Base-by-base conservation (phyloP, 1,140 invertebrate species). In the Belonocnema kinseyi region DNA sequence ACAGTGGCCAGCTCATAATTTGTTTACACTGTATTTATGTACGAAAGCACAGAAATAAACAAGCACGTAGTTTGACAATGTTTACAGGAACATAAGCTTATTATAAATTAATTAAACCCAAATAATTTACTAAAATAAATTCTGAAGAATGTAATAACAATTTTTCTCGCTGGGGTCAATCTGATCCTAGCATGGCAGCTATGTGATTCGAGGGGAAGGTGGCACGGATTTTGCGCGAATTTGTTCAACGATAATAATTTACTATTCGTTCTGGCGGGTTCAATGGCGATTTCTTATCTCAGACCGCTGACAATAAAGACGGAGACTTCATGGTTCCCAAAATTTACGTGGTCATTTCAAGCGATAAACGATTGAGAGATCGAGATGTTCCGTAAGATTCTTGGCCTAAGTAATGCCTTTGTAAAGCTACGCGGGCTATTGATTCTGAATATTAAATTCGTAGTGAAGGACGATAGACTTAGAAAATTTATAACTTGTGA, bases 251-350 rank as follows among this genome's bases (percentile, higher is more conserved):
- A 14, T 66, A 54, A 19, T 66, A 46, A 46, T 46, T 8, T 11
- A 46, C 1, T 46, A 46, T 46, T 46, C 40, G 7, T 46, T 6
- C 10, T 5, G 26, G 2, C 26, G 26, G 13, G 14, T 26, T 17
- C 21, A 26, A 26, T 26, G 21, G 21, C 21, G 56, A 26, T 53
- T 53, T 13, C 73, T 73, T 80, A 80, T 82, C 77, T 82, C 73
- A 80, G 71, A 77, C 73, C 73, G 76, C 56, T 83, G 80, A 73
- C 77, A 82, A 83, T 83, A 83, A 83, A 82, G 79, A 52, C 71
- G 78, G 46, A 76, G 54, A 53, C 76, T 83, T 77, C 52, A 73
- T 61, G 71, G 76, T 80, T 74, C 50, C 66, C 14, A 58, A 74
- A 82, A 82, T 76, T 82, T 82, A 82, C 77, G 80, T 61, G 73